Conservation (phyloP, 1,140 invertebrate species). For the Drusus annulatus region DNA sequence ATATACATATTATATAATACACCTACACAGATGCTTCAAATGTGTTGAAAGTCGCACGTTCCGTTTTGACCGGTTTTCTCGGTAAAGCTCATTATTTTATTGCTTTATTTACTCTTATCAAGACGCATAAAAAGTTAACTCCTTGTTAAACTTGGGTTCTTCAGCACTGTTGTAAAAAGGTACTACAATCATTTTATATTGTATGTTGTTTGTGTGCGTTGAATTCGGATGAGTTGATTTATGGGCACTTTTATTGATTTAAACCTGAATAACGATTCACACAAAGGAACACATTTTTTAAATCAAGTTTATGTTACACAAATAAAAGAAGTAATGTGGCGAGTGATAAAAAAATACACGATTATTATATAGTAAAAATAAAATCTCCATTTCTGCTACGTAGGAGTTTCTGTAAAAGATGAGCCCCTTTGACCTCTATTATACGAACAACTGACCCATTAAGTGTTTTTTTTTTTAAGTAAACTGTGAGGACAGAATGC, state of each 20-base stretch:
- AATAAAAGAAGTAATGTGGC: too few relatives aligned
- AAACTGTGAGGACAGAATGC: too few relatives aligned
- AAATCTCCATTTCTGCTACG: too few relatives aligned
- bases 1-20: not conserved
- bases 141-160: constrained; percentile 26
- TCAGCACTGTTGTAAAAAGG: constrained; percentile 8
- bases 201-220: constrained; percentile 5
- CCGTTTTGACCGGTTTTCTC: constrained; percentile 8
- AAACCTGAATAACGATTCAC: too few relatives aligned
- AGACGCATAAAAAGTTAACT: constrained; percentile 1
- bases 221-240: constrained; percentile 19
- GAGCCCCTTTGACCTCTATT: too few relatives aligned
- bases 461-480: too few relatives aligned
- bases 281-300: too few relatives aligned
- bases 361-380: too few relatives aligned
- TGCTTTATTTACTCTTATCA: constrained; percentile 14
- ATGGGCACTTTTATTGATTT: not conserved
- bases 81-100: constrained; percentile 9
- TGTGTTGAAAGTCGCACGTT: constrained; percentile 26
- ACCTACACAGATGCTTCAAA: not conserved
- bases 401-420: too few relatives aligned
- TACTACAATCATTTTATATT: constrained; percentile 13
- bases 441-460: too few relatives aligned
- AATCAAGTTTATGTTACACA: too few relatives aligned
- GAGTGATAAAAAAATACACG: too few relatives aligned